These are phyloP conservation scores for Dendrocincla fuliginosa DNA, from an alignment of 2,797 vertebrate species.

Conservation along the genomic window DNA sequence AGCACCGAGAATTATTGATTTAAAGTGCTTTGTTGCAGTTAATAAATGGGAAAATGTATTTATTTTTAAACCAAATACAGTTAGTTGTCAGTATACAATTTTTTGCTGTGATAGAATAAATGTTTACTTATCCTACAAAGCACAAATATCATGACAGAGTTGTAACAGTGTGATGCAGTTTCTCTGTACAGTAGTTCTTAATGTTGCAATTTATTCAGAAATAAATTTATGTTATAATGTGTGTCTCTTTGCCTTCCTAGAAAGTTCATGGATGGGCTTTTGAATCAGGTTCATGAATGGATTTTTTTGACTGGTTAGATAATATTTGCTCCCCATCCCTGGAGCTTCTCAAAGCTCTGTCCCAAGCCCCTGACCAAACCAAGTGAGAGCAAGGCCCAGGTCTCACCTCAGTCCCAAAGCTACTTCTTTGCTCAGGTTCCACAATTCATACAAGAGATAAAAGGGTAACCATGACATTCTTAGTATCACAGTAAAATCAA, in stretches of 20 bases:
- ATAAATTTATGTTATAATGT: constrained; percentile 84
- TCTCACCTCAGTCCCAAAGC: background rate
- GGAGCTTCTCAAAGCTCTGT: background rate
- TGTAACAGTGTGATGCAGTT: constrained; percentile 79
- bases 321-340: background rate
- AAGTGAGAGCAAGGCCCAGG: background rate
- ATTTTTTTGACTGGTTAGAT: background rate
- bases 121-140: constrained; percentile 83
- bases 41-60: constrained; percentile 49
- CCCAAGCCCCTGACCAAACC: background rate
- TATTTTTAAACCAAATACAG: constrained; percentile 69
- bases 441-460: background rate
- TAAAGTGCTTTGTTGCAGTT: constrained; percentile 49
- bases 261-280: background rate
- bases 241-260: constrained; percentile 36
- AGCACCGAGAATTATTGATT: background rate
- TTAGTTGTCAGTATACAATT: constrained; percentile 59
- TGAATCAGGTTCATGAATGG: background rate
- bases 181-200: constrained; percentile 81
- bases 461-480: background rate
- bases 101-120: constrained; percentile 80
- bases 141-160: constrained; percentile 79
- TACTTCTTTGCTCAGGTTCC: background rate
- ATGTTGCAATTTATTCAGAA: constrained; percentile 86
- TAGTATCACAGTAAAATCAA: background rate